Percentiles rank a stretch among this genome's conserved stretches.
These are phyloP conservation scores for Drosophila paucipuncta DNA, from an alignment of 2,888 invertebrate species.

Conservation along the genomic window DNA sequence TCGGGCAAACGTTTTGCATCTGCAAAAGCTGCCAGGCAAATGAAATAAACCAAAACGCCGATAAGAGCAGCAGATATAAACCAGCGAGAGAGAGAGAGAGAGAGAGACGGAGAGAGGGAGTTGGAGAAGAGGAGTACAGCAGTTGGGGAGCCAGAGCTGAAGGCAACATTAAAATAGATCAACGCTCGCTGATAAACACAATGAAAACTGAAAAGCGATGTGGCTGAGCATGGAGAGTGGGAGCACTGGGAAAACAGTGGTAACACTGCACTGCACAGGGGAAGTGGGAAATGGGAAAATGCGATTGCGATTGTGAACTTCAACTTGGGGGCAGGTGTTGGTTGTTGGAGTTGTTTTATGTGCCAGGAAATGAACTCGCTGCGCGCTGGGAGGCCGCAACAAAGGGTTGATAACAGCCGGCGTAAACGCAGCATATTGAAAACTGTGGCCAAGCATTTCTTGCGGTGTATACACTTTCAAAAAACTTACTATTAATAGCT, in stretches of 20 bases:
- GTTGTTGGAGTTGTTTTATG: neutral
- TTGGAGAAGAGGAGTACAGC: slow-evolving; percentile 13
- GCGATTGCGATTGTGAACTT: slow-evolving; percentile 7
- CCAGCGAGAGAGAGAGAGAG: neutral
- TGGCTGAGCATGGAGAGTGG: slow-evolving; percentile 22
- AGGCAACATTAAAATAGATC: slow-evolving; percentile 76
- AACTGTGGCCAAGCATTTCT: slow-evolving; percentile 13
- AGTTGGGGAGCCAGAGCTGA: slow-evolving; percentile 22
- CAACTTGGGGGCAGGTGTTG: slow-evolving; percentile 42
- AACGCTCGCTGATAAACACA: slow-evolving; percentile 66
- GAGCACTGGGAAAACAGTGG: neutral
- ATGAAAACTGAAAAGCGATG: slow-evolving; percentile 64
- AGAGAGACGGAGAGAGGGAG: slow-evolving; percentile 9
- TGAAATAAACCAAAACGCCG: slow-evolving; percentile 77
- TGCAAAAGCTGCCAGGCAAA: slow-evolving; percentile 75
- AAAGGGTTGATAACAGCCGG: slow-evolving; percentile 51
- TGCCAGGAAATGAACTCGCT: slow-evolving; percentile 49
- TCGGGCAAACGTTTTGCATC: slow-evolving; percentile 68
- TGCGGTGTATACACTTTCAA: slow-evolving; percentile 13
- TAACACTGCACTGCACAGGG: neutral
- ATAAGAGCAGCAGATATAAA: slow-evolving; percentile 55
- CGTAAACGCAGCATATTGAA: slow-evolving; percentile 14
- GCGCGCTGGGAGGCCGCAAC: slow-evolving; percentile 28
- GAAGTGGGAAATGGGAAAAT: neutral
- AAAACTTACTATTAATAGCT: neutral